Percentiles rank a stretch among this genome's conserved stretches.
Evolutionary conservation across 2,113 vertebrate genomes (phyloP).

Genomic region (Suncus etruscus): DNA sequence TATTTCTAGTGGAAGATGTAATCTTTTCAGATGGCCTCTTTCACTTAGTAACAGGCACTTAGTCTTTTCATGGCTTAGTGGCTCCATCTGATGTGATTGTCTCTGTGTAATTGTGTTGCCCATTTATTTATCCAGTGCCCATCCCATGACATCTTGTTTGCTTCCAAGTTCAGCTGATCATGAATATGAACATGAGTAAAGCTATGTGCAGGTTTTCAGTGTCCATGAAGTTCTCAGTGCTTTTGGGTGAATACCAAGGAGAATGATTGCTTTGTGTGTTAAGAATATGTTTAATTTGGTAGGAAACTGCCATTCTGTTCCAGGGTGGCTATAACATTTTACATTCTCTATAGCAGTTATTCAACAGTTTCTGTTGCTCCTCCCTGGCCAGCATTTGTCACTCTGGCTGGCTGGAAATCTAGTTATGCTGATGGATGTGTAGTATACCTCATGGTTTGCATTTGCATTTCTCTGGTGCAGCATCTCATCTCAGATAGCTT

Average conservation of each 20-base stretch:
- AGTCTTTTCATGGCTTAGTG: neutral
- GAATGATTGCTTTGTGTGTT: neutral
- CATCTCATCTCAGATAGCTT: neutral
- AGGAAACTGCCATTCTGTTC: neutral
- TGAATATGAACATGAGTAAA: neutral
- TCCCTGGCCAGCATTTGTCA: neutral
- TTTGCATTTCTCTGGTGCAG: neutral
- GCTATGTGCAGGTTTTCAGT: constrained; percentile 9
- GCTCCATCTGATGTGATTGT: neutral
- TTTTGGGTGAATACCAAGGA: neutral
- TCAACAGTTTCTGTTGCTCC: neutral
- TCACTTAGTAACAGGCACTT: neutral
- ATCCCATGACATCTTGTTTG: neutral
- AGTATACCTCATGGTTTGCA: neutral
- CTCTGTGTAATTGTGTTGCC: neutral
- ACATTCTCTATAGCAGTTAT: neutral
- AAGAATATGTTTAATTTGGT: neutral
- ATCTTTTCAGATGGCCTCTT: neutral
- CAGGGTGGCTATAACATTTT: neutral
- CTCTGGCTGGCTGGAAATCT: neutral
- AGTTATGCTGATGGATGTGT: fast-evolving
- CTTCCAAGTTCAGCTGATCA: neutral
- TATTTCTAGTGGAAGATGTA: neutral
- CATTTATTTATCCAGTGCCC: neutral
- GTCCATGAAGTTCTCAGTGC: neutral